Evolutionary conservation across 1,140 invertebrate species (phyloP).

Genomic region (Cherax quadricarinatus): DNA sequence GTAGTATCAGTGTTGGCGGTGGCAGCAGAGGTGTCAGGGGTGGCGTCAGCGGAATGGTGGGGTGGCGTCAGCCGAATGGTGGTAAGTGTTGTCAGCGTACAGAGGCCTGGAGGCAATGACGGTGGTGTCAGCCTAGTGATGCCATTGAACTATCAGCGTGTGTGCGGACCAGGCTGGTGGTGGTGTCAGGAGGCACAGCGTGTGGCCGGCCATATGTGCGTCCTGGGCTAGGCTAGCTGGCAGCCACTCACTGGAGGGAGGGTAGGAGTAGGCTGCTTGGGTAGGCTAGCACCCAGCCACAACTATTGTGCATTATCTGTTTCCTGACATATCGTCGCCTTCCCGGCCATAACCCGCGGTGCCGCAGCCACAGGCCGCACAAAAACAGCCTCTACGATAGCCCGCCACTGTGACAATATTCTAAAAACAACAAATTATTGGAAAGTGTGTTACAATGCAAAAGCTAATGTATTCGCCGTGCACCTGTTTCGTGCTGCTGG

Average conservation of each 20-base stretch:
- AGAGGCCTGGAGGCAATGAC: not conserved
- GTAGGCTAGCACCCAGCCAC: not conserved
- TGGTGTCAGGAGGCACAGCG: not conserved
- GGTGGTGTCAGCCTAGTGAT: not conserved
- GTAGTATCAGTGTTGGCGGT: not conserved
- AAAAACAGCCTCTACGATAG: constrained; percentile 7
- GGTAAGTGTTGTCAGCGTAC: not conserved
- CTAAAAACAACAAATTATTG: constrained; percentile 55
- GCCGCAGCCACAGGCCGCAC: constrained; percentile 14
- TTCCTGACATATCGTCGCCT: constrained; percentile 45
- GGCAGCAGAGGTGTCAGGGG: no score
- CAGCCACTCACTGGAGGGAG: not conserved
- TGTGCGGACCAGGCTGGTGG: not conserved
- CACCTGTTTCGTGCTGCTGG: constrained; percentile 62
- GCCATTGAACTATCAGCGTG: not conserved
- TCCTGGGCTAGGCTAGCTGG: not conserved
- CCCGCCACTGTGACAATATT: constrained; percentile 5
- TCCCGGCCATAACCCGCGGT: constrained; percentile 15
- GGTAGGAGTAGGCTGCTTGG: not conserved
- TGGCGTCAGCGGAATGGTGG: not conserved
- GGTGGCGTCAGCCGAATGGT: not conserved
- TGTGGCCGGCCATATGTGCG: not conserved
- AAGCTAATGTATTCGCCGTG: constrained; percentile 67
- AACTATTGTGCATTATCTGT: constrained; percentile 53
- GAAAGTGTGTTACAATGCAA: constrained; percentile 61